Percentiles rank a stretch among this genome's conserved stretches.
These are phyloP conservation scores for Leptinotarsa rubiginosa DNA, from an alignment of 2,888 invertebrate genomes.

Conservation along the genomic window DNA sequence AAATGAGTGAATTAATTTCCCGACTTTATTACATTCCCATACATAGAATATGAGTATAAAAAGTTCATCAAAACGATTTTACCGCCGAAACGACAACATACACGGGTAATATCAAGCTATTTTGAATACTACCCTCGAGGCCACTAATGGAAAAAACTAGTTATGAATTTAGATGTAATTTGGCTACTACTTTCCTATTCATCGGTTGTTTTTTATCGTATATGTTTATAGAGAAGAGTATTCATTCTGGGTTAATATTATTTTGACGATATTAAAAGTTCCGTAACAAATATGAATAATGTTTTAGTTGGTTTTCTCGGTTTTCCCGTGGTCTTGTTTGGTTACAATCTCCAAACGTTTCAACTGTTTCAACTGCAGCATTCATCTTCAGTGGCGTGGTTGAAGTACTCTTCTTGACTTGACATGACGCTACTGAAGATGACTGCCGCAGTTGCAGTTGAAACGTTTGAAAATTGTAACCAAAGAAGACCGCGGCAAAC, in stretches of 20 bases:
- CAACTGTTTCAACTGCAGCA: no score
- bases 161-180: conserved; percentile 11
- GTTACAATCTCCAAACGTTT: no score
- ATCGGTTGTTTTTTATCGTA: neutral
- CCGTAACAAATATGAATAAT: neutral
- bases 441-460: no score
- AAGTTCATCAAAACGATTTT: conserved; percentile 21
- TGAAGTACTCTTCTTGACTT: no score
- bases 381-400: no score
- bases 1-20: conserved; percentile 22
- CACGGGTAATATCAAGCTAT: conserved; percentile 3
- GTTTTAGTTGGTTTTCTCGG: no score
- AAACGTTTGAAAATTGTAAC: no score
- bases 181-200: conserved; percentile 8
- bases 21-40: conserved; percentile 5
- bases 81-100: neutral
- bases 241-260: neutral
- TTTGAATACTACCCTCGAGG: conserved; percentile 6
- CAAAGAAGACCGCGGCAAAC: no score
- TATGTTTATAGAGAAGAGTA: neutral
- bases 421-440: no score
- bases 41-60: conserved; percentile 24
- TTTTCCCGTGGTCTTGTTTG: no score
- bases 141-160: neutral
- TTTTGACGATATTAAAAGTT: neutral